Evolutionary conservation across 2,797 vertebrate species (phyloP).

Genomic region (Falco cherrug): DNA sequence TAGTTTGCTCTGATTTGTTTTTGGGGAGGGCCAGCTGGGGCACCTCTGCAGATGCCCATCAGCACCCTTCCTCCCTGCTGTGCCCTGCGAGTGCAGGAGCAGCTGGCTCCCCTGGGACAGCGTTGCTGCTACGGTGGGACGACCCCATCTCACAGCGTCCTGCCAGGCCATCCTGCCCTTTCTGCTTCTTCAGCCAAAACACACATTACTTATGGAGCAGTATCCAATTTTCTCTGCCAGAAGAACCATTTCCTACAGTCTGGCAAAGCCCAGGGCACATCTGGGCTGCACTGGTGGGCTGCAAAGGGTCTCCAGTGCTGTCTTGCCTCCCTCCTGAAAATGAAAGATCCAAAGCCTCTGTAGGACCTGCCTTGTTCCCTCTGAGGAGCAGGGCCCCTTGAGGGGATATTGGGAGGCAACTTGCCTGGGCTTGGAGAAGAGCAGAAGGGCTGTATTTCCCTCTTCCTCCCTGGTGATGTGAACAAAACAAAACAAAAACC

Average conservation of each 20-base stretch:
- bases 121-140: background rate
- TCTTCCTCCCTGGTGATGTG: fast-evolving
- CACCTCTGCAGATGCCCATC: background rate
- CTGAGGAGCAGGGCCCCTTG: background rate
- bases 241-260: background rate
- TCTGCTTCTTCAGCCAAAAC: background rate
- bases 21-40: background rate
- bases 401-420: background rate
- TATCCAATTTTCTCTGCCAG: background rate
- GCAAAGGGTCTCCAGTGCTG: background rate
- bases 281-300: background rate
- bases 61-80: background rate
- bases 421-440: background rate
- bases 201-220: background rate
- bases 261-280: background rate
- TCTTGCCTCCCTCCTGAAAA: background rate
- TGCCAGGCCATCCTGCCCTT: background rate
- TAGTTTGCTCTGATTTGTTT: background rate
- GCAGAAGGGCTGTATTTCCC: background rate
- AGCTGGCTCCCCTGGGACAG: background rate
- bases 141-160: background rate
- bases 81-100: background rate
- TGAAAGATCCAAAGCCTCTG: background rate
- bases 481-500: background rate
- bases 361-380: background rate